Evolutionary conservation across 1,140 invertebrate species (phyloP).

Genomic region (Hirudo medicinalis): DNA sequence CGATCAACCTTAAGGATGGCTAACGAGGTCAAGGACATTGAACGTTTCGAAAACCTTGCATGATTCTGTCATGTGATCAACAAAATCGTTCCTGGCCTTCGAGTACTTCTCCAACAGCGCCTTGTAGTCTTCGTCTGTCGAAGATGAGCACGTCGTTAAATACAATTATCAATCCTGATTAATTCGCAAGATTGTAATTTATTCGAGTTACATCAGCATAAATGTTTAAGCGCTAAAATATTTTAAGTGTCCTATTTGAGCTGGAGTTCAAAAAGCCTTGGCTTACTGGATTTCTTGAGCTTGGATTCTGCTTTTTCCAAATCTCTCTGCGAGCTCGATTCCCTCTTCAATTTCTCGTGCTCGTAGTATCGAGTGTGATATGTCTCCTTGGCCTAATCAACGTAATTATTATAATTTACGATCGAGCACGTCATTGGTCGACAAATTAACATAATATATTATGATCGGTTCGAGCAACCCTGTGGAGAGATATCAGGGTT

Average conservation of each 20-base stretch:
- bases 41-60: slow-evolving; percentile 56
- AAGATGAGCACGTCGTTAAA: not conserved
- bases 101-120: slow-evolving; percentile 74
- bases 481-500: slow-evolving; percentile 57
- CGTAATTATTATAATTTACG: no score
- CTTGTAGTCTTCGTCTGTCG: slow-evolving; percentile 67
- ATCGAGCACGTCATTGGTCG: no score
- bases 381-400: slow-evolving; percentile 66
- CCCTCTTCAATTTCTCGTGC: slow-evolving; percentile 72
- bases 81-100: slow-evolving; percentile 74
- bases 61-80: slow-evolving; percentile 80
- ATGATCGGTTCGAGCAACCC: slow-evolving; percentile 27
- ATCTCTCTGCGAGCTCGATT: slow-evolving; percentile 75
- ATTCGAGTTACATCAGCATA: no score
- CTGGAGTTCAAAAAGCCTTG: no score
- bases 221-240: no score
- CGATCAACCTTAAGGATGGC: no score
- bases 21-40: no score
- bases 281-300: slow-evolving; percentile 68
- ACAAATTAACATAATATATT: not conserved
- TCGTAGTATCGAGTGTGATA: slow-evolving; percentile 70
- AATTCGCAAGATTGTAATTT: no score
- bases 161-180: no score
- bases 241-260: no score
- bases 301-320: slow-evolving; percentile 82